These are phyloP conservation scores for Chionis minor DNA, from an alignment of 2,113 vertebrate species.

Conservation along the genomic window DNA sequence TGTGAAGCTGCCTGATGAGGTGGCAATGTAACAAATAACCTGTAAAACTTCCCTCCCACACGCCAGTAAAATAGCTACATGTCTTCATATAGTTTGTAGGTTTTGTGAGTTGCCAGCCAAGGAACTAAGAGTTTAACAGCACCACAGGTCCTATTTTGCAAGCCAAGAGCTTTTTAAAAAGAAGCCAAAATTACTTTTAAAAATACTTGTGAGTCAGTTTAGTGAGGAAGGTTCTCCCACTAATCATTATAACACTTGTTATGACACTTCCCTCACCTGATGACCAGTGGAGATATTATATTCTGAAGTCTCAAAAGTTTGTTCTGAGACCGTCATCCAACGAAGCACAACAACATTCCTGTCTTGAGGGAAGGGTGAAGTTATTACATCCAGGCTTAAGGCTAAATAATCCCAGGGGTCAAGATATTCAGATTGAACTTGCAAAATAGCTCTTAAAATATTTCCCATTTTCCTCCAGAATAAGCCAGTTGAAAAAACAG, in stretches of 20 bases:
- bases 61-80: neutral
- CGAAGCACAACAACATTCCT: neutral
- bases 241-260: neutral
- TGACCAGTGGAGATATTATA: neutral
- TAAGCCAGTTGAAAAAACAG: neutral
- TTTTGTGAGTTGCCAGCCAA: neutral
- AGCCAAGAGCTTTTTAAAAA: neutral
- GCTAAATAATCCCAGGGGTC: slow-evolving; percentile 5
- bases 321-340: neutral
- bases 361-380: neutral
- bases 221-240: neutral
- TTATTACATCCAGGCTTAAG: slow-evolving; percentile 17
- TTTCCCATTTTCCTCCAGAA: neutral
- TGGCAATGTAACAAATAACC: neutral
- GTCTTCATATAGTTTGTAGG: neutral
- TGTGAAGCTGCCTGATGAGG: neutral
- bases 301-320: neutral
- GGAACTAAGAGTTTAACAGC: neutral
- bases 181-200: neutral
- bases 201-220: neutral
- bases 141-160: neutral
- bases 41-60: neutral
- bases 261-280: neutral
- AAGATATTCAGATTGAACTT: neutral
- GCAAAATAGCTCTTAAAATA: slow-evolving; percentile 7